Percentiles rank a stretch among this genome's conserved stretches.
Conservation (phyloP, 2,113 vertebrate genomes). For the Ailuropoda melanoleuca region DNA sequence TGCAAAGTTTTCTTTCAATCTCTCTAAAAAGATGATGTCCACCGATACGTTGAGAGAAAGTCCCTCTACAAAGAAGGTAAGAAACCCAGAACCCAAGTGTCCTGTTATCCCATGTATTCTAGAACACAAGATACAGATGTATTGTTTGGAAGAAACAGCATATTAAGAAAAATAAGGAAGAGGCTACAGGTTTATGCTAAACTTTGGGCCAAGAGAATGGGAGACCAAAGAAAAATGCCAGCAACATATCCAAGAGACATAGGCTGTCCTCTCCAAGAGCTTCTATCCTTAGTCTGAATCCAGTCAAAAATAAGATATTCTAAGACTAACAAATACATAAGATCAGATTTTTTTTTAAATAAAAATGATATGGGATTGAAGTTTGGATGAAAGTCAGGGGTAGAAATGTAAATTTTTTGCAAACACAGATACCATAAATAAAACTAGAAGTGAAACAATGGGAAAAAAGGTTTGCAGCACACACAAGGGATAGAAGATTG, state of each 20-base stretch:
- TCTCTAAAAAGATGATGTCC: not conserved
- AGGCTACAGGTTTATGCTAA: slow-evolving; percentile 91
- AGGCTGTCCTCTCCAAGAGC: not conserved
- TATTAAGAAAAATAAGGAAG: slow-evolving; percentile 93
- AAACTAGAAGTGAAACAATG: not conserved
- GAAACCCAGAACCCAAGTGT: not conserved
- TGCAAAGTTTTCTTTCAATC: not conserved
- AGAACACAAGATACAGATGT: slow-evolving; percentile 90
- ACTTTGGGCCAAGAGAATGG: slow-evolving; percentile 87
- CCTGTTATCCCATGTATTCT: slow-evolving; percentile 90
- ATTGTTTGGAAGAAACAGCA: slow-evolving; percentile 92
- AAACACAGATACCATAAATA: not conserved
- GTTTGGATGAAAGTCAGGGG: not conserved
- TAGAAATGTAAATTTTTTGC: not conserved
- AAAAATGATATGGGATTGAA: not conserved
- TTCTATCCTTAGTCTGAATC: not conserved
- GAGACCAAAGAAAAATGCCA: not conserved
- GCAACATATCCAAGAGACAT: not conserved
- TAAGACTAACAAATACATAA: slow-evolving; percentile 12
- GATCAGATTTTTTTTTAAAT: not conserved
- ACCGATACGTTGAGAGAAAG: not conserved
- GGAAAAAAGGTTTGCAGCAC: not conserved
- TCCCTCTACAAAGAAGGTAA: not conserved
- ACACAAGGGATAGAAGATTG: not conserved
- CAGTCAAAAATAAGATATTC: slow-evolving; percentile 30